Evolutionary conservation across 2,888 invertebrate species (phyloP), one percentile per base, ranked within the genome.

Genomic region (Rhimphoctona megacephalus): DNA sequence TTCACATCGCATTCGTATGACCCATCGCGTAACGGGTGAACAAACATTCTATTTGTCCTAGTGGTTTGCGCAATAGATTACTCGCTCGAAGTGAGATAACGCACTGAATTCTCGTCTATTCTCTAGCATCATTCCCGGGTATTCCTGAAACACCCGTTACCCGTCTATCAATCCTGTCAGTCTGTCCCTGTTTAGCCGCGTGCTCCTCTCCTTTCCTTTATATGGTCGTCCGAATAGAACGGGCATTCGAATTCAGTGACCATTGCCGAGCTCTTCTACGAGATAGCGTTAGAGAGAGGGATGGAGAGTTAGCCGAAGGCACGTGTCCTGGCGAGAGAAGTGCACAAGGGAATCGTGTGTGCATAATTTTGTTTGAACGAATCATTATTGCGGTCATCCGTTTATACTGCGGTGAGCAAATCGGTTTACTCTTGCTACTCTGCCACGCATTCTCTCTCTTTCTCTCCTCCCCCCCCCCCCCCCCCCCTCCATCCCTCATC

Each of bases 301-400:
- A 57, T 25, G 7, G 30, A 30, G 61, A 46, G 64, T 67, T 52
- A 43, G 43, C 46, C 57, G 69, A 57, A 43, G 69, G 74, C 80
- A 52, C 79, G 77, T 80, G 76, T 77, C 70, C 33, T 67, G 76
- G 67, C 74, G 43, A 77, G 69, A 70, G 76, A 67, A 87, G 83
- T 83, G 64, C 81, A 67, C 81, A 81, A 78, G 76, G 88, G 85
- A 89, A 90, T 91, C 88, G 89, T 87, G 84, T 88, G 87, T 85
- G 89, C 90, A 90, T 92, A 92, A 92, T 92, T 91, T 91, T 90
- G 90, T 91, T 92, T 90, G 90, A 90, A 90, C 89, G 90, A 92
- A 90, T 92, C 90, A 91, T 91, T 91, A 90, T 91, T 91, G 91
- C 89, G 91, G 91, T 91, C 90, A 91, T 91, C 91, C 91, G 89